Evolutionary conservation across 2,113 vertebrate genomes (phyloP), one percentile per base, ranked within the genome.

Genomic region (Cyprinodon tularosa): DNA sequence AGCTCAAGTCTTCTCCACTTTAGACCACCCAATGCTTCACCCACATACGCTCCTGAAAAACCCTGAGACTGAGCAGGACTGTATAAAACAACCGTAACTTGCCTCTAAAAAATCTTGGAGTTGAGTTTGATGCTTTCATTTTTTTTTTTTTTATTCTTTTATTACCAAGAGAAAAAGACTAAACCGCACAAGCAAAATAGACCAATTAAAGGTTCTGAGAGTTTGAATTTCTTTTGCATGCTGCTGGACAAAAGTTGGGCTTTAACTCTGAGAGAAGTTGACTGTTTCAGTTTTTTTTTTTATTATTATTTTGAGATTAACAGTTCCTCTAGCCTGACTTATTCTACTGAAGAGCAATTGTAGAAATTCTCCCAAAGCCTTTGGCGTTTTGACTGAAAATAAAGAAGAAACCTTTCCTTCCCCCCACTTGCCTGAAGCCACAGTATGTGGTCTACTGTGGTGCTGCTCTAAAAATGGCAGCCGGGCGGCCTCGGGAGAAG

Each of bases 381-480:
- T 69, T 72, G 78, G 74, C 45, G 68, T 87, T 92, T 91, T 87
- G 84, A 84, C 90, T 92, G 88, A 93, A 95, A 94, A 94, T 91
- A 95, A 93, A 93, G 90, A 88, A 87, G 87, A 92, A 93, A 83
- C 87, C 89, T 89, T 57, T 93, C 89, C 91, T 92, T 91, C 91
- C 87, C 90, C 90, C 91, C 89, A 91, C 90, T 88, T 84, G 83
- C 87, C 85, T 88, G 79, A 92, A 93, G 91, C 93, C 93, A 89
- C 92, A 93, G 92, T 89, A 90, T 94, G 94, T 90, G 94, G 94
- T 93, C 93, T 92, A 84, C 89, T 89, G 81, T 90, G 85, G 81
- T 88, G 86, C 88, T 88, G 90, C 93, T 93, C 94, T 95, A 95
- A 95, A 95, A 94, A 92, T 91, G 93, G 94, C 88, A 89, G 89